Evolutionary conservation across 2,888 invertebrate genomes (phyloP), one percentile per base, ranked within the genome.

Genomic region (Desoria tigrina): DNA sequence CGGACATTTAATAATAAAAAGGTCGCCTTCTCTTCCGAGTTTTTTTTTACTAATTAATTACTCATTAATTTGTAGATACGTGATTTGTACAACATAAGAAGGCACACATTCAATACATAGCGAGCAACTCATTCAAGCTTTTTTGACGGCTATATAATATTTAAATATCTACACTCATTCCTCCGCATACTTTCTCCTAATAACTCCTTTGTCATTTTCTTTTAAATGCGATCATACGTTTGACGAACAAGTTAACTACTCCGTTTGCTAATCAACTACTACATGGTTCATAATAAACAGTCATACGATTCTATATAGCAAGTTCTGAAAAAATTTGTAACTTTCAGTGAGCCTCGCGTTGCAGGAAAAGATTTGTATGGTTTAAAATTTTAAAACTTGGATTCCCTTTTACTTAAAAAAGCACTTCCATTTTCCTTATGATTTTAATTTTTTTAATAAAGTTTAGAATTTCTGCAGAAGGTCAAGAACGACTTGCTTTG

Each of bases 301-400:
- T 24, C 24, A 51, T 51, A 51, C 23, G 18, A 11, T 9, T n/a
- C 18, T 49, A 7, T 49, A 3, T 24, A 18, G 16, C 26, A 51
- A 26, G 21, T 24, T 51, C 58, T 64, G 57, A 50, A 54, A 59
- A 66, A 65, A 69, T 73, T 73, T 73, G 73, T 73, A 73, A 73
- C 73, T 69, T 55, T 71, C 69, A 63, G 68, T 73, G 73, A 73
- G 73, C 73, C 73, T 73, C 73, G 65, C 67, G 72, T 73, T 73
- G 72, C 72, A 73, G 68, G 70, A 73, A 73, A 66, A 63, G 63
- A 65, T 65, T 68, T 45, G 4, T 6, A 18, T 45, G 16, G 6
- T 45, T 45, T 24, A 16, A 49, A 49, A 49, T 51, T 18, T 24
- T 51, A 24, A 51, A 21, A 24, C 23, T 18, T 16, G 11, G 26